These are phyloP conservation scores for Dendrocincla fuliginosa DNA, from an alignment of 2,797 vertebrate species.

Conservation along the genomic window DNA sequence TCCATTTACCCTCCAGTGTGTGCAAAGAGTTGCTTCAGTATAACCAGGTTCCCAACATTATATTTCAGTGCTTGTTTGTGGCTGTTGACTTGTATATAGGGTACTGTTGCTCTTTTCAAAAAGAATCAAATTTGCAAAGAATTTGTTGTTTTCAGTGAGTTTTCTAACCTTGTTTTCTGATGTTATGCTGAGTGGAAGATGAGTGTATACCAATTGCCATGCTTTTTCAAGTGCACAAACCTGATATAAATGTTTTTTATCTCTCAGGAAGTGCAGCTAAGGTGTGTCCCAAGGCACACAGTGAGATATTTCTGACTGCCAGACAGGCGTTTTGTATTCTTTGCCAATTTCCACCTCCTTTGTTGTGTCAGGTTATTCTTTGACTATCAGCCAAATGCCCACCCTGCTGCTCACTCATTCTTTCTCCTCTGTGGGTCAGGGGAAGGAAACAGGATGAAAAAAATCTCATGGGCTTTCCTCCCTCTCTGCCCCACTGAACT, in stretches of 20 bases:
- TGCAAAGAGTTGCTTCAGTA: background rate
- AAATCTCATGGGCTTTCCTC: background rate
- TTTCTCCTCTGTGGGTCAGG: background rate
- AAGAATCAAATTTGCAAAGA: background rate
- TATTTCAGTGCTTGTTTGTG: background rate
- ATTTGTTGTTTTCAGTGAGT: background rate
- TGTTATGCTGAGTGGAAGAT: background rate
- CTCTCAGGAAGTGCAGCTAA: background rate
- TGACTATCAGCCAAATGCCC: background rate
- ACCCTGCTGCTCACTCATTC: background rate
- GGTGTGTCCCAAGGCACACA: background rate
- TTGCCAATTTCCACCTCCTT: background rate
- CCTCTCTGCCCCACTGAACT: background rate
- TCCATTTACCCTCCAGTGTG: background rate
- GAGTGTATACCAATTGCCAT: background rate
- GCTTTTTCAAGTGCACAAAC: background rate
- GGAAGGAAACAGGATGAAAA: background rate
- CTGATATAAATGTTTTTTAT: background rate
- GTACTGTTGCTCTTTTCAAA: background rate
- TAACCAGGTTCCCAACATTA: background rate
- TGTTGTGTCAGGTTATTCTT: background rate
- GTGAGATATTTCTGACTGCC: background rate
- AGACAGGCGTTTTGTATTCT: accelerated
- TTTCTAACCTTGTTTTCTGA: background rate
- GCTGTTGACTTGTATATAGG: background rate